Evolutionary conservation across 2,797 vertebrate species (phyloP), one percentile per base, ranked within the genome.

Genomic region (Typhlichthys subterraneus): DNA sequence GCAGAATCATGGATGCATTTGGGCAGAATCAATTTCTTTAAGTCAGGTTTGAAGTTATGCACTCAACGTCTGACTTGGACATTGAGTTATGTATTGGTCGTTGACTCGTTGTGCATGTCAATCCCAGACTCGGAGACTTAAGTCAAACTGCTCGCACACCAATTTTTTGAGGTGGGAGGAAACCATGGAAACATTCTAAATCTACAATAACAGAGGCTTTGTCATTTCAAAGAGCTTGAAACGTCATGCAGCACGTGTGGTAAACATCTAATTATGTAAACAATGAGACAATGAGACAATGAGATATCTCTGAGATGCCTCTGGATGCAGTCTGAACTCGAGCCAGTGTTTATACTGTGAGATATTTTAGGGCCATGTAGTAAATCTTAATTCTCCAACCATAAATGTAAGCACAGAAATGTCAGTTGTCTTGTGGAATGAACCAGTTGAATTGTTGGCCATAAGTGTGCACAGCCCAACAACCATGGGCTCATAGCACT

Each of bases 291-390:
- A 54, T 59, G n/a, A n/a, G n/a, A n/a, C n/a, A n/a, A n/a, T n/a
- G n/a, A n/a, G 11, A 69, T 59, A 56, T 50, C 61, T 72, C 45
- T 65, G 29, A 12, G 12, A 52, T 54, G 51, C 61, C 61, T 69
- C 33, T 46, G 15, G 15, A 33, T 54, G 67, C 47, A 62, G 49
- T 62, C 70, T 60, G 45, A 76, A 67, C 12, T 55, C 57, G 56
- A 14, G 52, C 29, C 19, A 49, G 47, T 66, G 65, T 64, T 65
- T 71, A 72, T 52, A 70, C 59, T 4, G 33, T 19, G 29, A 69
- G 70, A 67, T 76, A 71, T 79, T 86, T 84, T 70, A 75, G 70
- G 57, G 58, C 15, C 47, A 69, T 71, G 53, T 59, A 73, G 61
- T 82, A 66, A 77, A 82, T 72, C 65, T 49, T 68, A 2, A 56